These are phyloP conservation scores for Dryococelus australis DNA, from an alignment of 2,888 invertebrate species.

Conservation along the genomic window DNA sequence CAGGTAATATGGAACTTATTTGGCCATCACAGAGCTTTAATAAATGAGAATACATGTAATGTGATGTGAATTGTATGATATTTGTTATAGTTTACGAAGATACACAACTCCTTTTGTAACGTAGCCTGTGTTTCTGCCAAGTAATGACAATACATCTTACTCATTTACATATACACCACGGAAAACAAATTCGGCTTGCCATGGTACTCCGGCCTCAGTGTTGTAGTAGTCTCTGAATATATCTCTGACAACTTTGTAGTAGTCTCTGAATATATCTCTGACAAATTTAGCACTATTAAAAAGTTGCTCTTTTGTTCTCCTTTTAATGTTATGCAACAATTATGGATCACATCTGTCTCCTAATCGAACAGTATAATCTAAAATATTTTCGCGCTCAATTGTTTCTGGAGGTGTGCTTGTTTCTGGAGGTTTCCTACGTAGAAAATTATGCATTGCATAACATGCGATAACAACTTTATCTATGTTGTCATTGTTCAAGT, in stretches of 20 bases:
- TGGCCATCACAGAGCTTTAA: too few species aligned
- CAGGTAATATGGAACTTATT: too few species aligned
- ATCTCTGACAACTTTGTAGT: too few species aligned
- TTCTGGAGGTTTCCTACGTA: conserved; percentile 20
- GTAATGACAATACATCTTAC: not conserved
- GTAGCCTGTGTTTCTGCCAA: not conserved
- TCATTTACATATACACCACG: not conserved
- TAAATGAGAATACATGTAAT: too few species aligned
- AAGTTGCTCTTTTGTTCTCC: conserved; percentile 40
- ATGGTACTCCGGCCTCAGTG: conserved; percentile 40
- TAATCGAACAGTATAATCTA: conserved; percentile 32
- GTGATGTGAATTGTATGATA: not conserved
- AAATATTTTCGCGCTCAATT: conserved; percentile 33
- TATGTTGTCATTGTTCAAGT: conserved; percentile 13
- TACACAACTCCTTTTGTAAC: not conserved
- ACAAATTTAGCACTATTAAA: not conserved
- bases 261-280: conserved; percentile 42
- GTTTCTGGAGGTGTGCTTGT: conserved; percentile 33
- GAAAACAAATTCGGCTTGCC: conserved; percentile 42
- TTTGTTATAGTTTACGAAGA: not conserved
- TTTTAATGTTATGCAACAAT: conserved; percentile 32
- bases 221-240: conserved; percentile 39
- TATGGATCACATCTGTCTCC: conserved; percentile 13
- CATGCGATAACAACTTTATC: conserved; percentile 31
- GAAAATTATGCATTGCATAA: conserved; percentile 34